These are phyloP conservation scores for Caenorhabditis latens DNA, from an alignment of 1,140 invertebrate genomes.

Conservation along the genomic window DNA sequence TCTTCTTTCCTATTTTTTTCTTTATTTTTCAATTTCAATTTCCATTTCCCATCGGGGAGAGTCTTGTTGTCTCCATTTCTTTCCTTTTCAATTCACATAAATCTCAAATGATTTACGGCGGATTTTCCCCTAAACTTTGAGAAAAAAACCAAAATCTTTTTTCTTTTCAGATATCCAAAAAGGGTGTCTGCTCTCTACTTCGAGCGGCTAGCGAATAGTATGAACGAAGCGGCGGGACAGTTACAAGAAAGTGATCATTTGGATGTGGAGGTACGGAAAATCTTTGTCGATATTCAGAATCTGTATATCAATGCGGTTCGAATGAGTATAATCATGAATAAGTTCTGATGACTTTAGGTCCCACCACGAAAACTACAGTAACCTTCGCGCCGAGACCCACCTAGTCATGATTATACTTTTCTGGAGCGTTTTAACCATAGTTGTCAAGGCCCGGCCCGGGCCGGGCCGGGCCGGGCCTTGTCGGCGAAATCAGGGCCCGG, in stretches of 20 bases:
- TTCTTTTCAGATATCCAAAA: conserved; percentile 49
- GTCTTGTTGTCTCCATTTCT: conserved; percentile 11
- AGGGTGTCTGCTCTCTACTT: conserved; percentile 62
- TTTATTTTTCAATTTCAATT: not conserved
- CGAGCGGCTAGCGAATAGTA: conserved; percentile 60
- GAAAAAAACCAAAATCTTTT: not conserved
- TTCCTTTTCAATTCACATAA: conserved; percentile 13
- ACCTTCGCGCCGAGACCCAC: too few species aligned
- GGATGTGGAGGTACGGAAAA: conserved; percentile 50
- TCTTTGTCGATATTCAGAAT: not conserved
- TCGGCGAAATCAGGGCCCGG: too few species aligned
- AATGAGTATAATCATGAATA: too few species aligned
- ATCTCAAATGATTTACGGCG: conserved; percentile 44
- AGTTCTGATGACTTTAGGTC: too few species aligned
- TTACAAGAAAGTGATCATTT: conserved; percentile 64
- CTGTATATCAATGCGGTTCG: too few species aligned
- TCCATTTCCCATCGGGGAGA: conserved; percentile 15
- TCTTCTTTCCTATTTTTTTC: not conserved
- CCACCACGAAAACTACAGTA: too few species aligned
- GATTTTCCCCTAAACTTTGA: not conserved
- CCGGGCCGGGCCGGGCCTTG: too few species aligned
- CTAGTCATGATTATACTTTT: too few species aligned
- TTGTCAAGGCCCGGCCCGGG: too few species aligned
- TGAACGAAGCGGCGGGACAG: conserved; percentile 59
- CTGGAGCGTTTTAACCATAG: too few species aligned